Evolutionary conservation across 1,140 invertebrate genomes (phyloP), one percentile per base, ranked within the genome.

Genomic region (Hylaeus volcanicus): DNA sequence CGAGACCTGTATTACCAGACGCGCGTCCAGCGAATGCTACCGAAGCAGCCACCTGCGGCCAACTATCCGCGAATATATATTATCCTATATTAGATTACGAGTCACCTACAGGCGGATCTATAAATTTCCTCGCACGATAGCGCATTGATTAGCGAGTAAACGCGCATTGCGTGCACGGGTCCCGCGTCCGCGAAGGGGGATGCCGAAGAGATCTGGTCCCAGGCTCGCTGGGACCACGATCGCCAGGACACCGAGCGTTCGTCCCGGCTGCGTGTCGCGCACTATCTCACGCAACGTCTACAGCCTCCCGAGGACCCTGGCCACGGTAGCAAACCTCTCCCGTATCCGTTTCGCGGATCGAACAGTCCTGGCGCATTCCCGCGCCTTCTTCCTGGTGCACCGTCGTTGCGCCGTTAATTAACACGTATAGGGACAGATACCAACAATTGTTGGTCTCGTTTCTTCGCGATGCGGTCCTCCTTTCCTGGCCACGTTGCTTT

Each of bases 81-180:
- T 80, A 80, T 74, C 72, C 51, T 74, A 74, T 80, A 75, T 80
- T 80, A 80, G 79, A 80, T 80, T 80, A 75, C 79, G 79, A 80
- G 72, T 80, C 72, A 80, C 79, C 79, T 68, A 75, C 79, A 74
- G 51, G 79, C 64, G 79, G 79, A 80, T 75, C 79, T 80, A 80
- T 80, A 80, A 80, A 80, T 80, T 80, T 80, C 64, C 72, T n/a
- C n/a, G 45, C 55, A 39, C 63, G 78, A 80, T 80, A 80, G 53
- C 53, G 37, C 78, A 75, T 80, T 68, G 78, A 80, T 80, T 80
- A 60, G 55, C 74, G 53, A 39, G 73, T 77, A 74, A 74, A 65
- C 65, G 74, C 68, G 51, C 74, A 78, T 76, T 71, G 74, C 79
- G 79, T 74, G 79, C 74, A 26, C 26, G 51, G 26, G 37, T 26